Base-by-base conservation (phyloP, 2,797 vertebrate genomes). In the Epinephelus coioides region DNA sequence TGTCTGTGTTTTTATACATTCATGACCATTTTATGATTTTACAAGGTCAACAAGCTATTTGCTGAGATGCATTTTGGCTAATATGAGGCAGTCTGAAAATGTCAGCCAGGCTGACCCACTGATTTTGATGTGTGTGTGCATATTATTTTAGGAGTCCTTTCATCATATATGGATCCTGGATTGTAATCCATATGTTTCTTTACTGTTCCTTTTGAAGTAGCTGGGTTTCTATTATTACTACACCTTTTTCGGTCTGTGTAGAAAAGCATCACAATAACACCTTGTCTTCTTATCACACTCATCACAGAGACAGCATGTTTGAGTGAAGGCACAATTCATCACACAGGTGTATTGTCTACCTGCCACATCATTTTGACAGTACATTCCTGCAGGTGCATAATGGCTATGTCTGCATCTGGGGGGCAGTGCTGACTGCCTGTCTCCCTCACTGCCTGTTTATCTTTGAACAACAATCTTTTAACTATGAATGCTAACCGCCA, bases 371-470 rank as follows among this genome's bases (percentile, higher is more conserved):
- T 27, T 54, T 55, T 2, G n/a, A 34, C 43, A 23, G 44, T 2
- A 30, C 50, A 49, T 65, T 56, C 61, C 78, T 73, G 71, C 78
- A 87, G 82, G 55, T 76, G 72, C 66, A 13, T 77, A 46, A 76
- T 81, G 55, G 66, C 83, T 83, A 62, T 69, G 84, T 79, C 76
- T 89, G 66, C 71, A 34, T 70, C 43, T 34, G 85, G 47, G 76
- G 34, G 73, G 55, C 54, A 59, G 61, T 4, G 64, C 10, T 55
- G 74, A 50, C 51, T 60, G 55, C 76, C 46, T 54, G 73, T 81
- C 56, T 86, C 13, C 38, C 38, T 83, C 78, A 55, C 56, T 5
- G 19, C 9, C 63, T 73, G 59, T 64, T 74, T 64, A 71, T 75
- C 77, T 82, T 51, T 54, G 18, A 61, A 53, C 56, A 62, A 27